These are phyloP conservation scores for Corvus hawaiiensis DNA, from an alignment of 2,113 vertebrate genomes.

Conservation along the genomic window DNA sequence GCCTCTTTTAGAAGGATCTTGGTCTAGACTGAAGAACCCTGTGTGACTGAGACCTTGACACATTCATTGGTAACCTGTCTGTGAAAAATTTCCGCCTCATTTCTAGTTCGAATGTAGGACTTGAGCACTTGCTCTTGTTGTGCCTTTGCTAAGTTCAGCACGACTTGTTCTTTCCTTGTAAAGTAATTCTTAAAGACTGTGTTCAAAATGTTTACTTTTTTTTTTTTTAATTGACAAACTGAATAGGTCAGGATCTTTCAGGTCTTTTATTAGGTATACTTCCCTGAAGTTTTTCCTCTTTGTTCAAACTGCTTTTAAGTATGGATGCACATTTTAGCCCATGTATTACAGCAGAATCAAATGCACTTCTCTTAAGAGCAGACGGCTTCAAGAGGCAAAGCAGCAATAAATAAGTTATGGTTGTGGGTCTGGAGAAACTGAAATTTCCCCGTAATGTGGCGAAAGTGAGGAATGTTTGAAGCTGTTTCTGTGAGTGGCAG, in stretches of 20 bases:
- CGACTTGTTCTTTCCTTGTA: background rate
- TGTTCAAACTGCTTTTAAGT: background rate
- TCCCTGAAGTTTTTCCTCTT: background rate
- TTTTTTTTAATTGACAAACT: background rate
- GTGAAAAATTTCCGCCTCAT: background rate
- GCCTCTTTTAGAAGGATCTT: background rate
- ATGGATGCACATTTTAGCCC: background rate
- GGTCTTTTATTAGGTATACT: background rate
- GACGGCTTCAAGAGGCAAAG: background rate
- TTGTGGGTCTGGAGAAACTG: slow-evolving; percentile 14
- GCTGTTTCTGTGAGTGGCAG: slow-evolving; percentile 28
- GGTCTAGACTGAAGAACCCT: background rate
- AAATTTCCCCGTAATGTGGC: background rate
- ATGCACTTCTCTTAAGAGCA: background rate
- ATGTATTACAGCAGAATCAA: background rate
- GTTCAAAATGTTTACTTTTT: background rate
- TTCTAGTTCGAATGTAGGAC: background rate
- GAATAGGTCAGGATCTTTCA: background rate
- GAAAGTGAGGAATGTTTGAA: slow-evolving; percentile 9
- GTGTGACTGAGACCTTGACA: background rate
- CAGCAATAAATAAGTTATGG: slow-evolving; percentile 34
- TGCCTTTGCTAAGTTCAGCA: background rate
- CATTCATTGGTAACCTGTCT: background rate
- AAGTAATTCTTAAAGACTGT: background rate
- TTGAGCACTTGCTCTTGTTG: background rate